Evolutionary conservation across 1,140 invertebrate species (phyloP), one percentile per base, ranked within the genome.

Genomic region (Drosophila pachea): DNA sequence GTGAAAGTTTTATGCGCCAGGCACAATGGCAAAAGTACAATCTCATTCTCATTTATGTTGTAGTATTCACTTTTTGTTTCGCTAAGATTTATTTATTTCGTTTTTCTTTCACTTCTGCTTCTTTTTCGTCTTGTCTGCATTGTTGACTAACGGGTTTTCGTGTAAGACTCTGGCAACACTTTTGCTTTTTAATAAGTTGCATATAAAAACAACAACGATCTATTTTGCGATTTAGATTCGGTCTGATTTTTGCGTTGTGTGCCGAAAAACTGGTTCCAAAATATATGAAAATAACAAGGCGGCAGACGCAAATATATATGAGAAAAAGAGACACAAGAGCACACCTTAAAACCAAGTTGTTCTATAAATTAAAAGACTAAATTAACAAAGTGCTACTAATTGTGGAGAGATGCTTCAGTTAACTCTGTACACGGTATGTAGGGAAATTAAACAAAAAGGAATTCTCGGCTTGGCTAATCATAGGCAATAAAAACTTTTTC

Each of bases 301-400:
- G n/a, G 29, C 12, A 53, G 6, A 32, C 35, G 38, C 9, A 67
- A 58, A 35, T 22, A 48, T 16, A 22, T 22, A 22, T 8, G 31
- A 36, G 31, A 42, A 48, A 43, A 33, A 36, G 47, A 70, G 42
- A 66, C 62, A 29, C 54, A 53, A 40, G 43, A 4, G 12, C 40
- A 43, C 22, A 73, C 78, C 73, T 63, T 60, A 63, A 84, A 83
- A 84, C 73, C 68, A 73, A 74, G 76, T 79, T 84, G 81, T 79
- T 84, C 79, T 79, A 86, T 86, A 86, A 79, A 74, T 71, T 76
- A 54, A 63, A 63, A 73, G 69, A 50, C 55, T 68, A 70, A 79
- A 86, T 83, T 83, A 78, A 62, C 68, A 71, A 54, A 60, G 9
- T 12, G 11, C 40, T 64, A 60, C 48, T 52, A 68, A 48, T 31